A percentile compares a stretch with the other conserved stretches of the same genome.
Evolutionary conservation across 2,797 vertebrate genomes (phyloP).

Genomic region (Acanthiza pusilla): DNA sequence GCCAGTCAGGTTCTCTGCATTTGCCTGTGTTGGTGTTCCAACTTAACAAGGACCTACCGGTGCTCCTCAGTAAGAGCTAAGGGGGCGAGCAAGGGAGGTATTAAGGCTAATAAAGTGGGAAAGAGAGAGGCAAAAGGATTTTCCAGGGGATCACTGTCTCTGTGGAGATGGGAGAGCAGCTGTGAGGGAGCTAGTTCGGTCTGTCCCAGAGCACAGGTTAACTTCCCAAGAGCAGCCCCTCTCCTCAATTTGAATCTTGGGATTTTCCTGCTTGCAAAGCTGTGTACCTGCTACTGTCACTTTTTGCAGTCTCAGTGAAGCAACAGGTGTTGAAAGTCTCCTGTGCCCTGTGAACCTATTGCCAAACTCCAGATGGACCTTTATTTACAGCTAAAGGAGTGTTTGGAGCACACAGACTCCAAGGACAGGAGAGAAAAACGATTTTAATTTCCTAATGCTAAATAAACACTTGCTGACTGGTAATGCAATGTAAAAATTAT

Average conservation of each 20-base stretch:
- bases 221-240: neutral
- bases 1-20: neutral
- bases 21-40: rapidly evolving
- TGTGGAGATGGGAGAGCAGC: too few relatives aligned
- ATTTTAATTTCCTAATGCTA: neutral
- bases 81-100: neutral
- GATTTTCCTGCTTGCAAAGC: neutral
- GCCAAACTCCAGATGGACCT: neutral
- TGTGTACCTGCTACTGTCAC: neutral
- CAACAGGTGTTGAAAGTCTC: neutral
- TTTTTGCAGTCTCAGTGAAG: neutral
- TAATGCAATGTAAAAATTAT: neutral
- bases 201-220: neutral
- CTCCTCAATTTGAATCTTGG: neutral
- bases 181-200: rapidly evolving
- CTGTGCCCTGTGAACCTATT: neutral
- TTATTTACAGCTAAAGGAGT: neutral
- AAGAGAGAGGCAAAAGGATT: too few relatives aligned
- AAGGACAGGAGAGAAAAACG: neutral
- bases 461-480: neutral
- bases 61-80: neutral
- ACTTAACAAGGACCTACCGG: neutral
- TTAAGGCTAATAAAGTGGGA: neutral
- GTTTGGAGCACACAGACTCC: neutral
- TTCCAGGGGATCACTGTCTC: too few relatives aligned